Base-by-base conservation (phyloP, 2,797 vertebrate species). In the Cheirogaleus major region DNA sequence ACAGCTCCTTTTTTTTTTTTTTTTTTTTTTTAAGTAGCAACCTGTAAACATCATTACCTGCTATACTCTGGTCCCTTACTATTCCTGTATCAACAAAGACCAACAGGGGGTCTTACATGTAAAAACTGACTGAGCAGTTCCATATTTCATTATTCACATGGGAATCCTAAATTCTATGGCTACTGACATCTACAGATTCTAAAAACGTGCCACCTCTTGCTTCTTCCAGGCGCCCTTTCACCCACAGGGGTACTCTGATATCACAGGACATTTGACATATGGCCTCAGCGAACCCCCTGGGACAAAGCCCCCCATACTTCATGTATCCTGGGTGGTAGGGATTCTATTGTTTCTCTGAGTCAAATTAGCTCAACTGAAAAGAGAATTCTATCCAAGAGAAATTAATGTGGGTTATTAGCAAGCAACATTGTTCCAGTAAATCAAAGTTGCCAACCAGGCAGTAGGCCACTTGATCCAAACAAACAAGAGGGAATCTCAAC, bases 291-390 rank as follows among this genome's bases (percentile, higher is more conserved):
- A 95, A 55, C 8, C 27, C 10, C 23, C 35, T 12, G 27, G 57
- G 27, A 12, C 43, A 48, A 57, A n/a, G 8, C 43, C 5, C 27
- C 25, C 45, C 67, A 92, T 9, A 87, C 7, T 38, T 55, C 3
- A 22, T 18, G 52, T 38, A 2, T 22, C 18, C 15, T 10, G 10
- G 1, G 25, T 13, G 32, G 7, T 0, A 59, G 6, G 2, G 6
- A 35, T 45, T 79, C 65, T 4, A 41, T 5, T 13, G 6, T 14
- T 48, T 79, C 89, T 45, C 80, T 20, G 15, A 12, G 38, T 57
- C 27, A 61, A 59, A 17, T 50, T 12, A 84, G 25, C 6, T 50
- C 18, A 84, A 22, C 30, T 67, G 27, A 93, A 91, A 78, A 73
- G 52, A 79, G 27, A 76, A 72, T 80, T 32, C 22, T 15, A 69